Percentiles rank a stretch among this genome's conserved stretches.
Conservation (phyloP, 2,113 vertebrate genomes). For the Circaetus cinerascens region DNA sequence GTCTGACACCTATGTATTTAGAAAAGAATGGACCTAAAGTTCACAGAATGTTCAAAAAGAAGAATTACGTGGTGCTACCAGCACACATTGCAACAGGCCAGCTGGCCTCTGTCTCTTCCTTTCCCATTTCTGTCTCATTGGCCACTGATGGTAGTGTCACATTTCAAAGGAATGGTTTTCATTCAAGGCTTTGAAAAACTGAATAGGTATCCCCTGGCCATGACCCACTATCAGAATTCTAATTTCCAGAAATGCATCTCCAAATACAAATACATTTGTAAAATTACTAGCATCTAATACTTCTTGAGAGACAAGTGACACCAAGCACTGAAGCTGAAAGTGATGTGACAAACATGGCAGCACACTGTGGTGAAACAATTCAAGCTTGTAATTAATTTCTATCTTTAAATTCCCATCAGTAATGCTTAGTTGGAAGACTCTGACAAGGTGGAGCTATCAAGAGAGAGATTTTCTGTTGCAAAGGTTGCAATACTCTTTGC, state of each 20-base stretch:
- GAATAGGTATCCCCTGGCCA: slow-evolving; percentile 48
- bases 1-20: background rate
- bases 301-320: slow-evolving; percentile 76
- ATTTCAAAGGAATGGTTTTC: background rate
- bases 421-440: slow-evolving; percentile 70
- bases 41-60: background rate
- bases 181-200: slow-evolving; percentile 41
- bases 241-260: slow-evolving; percentile 48
- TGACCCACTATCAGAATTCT: slow-evolving; percentile 31
- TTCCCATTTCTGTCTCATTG: background rate
- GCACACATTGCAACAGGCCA: background rate
- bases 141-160: background rate
- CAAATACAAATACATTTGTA: slow-evolving; percentile 48
- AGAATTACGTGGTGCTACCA: background rate
- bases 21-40: background rate
- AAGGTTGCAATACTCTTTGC: slow-evolving; percentile 52
- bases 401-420: slow-evolving; percentile 78
- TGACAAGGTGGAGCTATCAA: slow-evolving; percentile 62
- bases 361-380: slow-evolving; percentile 71
- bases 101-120: background rate
- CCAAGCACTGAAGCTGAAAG: slow-evolving; percentile 69
- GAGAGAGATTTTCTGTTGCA: slow-evolving; percentile 52
- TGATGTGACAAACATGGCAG: slow-evolving; percentile 73
- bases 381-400: slow-evolving; percentile 84
- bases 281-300: slow-evolving; percentile 69